A percentile compares a stretch with the other conserved stretches of the same genome.
Evolutionary conservation across 2,888 invertebrate genomes (phyloP).

Genomic region (Diogma glabrata): DNA sequence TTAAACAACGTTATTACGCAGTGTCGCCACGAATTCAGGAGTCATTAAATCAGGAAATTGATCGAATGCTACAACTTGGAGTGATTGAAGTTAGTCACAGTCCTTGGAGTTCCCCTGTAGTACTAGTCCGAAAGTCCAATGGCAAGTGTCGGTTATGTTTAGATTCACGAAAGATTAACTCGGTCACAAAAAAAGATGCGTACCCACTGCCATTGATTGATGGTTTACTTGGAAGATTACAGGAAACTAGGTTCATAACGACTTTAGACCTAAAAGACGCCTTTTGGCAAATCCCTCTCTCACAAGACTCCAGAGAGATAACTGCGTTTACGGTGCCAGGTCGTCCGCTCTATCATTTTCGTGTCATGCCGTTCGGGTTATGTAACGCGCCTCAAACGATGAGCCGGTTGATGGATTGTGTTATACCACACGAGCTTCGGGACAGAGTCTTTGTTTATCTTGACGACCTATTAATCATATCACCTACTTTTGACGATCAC

Average conservation of each 20-base stretch:
- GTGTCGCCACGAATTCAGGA: constrained; percentile 18
- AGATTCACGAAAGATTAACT: constrained; percentile 25
- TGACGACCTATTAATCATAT: not conserved
- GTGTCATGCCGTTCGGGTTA: constrained; percentile 19
- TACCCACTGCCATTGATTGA: constrained; percentile 22
- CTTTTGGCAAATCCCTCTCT: constrained; percentile 16
- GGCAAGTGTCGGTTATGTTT: constrained; percentile 23
- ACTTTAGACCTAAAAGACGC: constrained; percentile 22
- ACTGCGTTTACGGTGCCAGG: constrained; percentile 24
- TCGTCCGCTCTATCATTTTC: constrained; percentile 18
- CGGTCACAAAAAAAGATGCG: constrained; percentile 22
- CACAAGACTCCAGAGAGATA: constrained; percentile 14
- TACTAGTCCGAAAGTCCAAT: constrained; percentile 21
- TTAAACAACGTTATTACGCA: constrained; percentile 18
- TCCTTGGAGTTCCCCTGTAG: constrained; percentile 24
- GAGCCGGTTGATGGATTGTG: constrained; percentile 1
- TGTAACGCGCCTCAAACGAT: constrained; percentile 17
- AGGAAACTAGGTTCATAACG: constrained; percentile 21
- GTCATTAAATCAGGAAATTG: constrained; percentile 22
- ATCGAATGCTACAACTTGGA: constrained; percentile 23
- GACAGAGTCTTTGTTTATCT: not conserved
- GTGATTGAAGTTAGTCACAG: constrained; percentile 24
- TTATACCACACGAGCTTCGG: not conserved
- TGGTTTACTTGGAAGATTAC: constrained; percentile 21
- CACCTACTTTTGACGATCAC: not conserved